These are phyloP conservation scores for Drosophila suzukii DNA, from an alignment of 1,140 invertebrate genomes.

Conservation along the genomic window DNA sequence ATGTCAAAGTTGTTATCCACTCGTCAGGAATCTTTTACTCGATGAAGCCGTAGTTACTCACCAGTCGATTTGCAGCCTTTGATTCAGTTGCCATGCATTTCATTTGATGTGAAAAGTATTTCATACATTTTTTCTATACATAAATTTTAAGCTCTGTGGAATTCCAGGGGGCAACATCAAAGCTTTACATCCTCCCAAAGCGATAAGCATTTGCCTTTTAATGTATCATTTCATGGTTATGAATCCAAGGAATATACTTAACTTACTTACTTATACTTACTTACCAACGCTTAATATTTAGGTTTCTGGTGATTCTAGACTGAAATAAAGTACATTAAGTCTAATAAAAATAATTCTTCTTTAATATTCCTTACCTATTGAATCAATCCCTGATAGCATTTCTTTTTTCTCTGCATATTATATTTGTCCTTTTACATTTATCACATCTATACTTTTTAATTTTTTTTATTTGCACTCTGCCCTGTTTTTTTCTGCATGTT, in stretches of 20 bases:
- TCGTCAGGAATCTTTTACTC: constrained; percentile 11
- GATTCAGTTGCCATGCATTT: constrained; percentile 13
- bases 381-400: background rate
- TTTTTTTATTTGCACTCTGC: background rate
- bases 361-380: background rate
- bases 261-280: too few species aligned
- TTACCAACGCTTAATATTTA: background rate
- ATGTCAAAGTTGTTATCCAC: constrained; percentile 44
- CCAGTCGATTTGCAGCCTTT: constrained; percentile 9
- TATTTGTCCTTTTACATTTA: background rate
- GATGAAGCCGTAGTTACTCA: constrained; percentile 9
- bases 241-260: background rate
- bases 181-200: constrained; percentile 4
- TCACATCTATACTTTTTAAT: background rate
- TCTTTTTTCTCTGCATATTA: background rate
- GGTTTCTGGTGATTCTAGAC: too few species aligned
- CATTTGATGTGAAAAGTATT: constrained; percentile 19
- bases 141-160: constrained; percentile 41
- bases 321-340: too few species aligned
- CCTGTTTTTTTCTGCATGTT: background rate
- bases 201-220: constrained; percentile 5
- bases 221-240: background rate
- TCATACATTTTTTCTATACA: constrained; percentile 30
- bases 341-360: too few species aligned
- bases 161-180: constrained; percentile 24